These are phyloP conservation scores for Flexamia atlantica DNA, from an alignment of 2,888 invertebrate species.

Conservation along the genomic window DNA sequence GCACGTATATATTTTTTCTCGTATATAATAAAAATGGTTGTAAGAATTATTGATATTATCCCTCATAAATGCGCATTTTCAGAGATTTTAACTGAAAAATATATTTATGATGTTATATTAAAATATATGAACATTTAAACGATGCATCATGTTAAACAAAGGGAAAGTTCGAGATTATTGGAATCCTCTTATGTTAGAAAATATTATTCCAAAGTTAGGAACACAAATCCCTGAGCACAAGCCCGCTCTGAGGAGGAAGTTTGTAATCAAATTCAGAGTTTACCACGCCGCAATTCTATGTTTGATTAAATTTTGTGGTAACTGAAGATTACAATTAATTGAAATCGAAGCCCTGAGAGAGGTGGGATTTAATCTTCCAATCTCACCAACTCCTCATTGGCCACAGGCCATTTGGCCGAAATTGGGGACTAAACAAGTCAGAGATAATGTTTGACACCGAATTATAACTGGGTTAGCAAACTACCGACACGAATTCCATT, in stretches of 20 bases:
- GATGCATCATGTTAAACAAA: background rate
- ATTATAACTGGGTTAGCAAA: background rate
- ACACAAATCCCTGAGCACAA: slow-evolving; percentile 12
- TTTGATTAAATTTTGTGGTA: slow-evolving; percentile 5
- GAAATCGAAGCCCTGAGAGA: background rate
- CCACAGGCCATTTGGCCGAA: slow-evolving; percentile 7
- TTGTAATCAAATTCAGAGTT: slow-evolving; percentile 25
- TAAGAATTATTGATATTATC: no score
- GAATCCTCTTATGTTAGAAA: slow-evolving; percentile 14
- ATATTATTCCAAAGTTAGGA: slow-evolving; percentile 7
- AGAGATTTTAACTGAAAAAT: no score
- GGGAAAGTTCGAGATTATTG: background rate
- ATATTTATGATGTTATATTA: no score
- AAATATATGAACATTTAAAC: no score
- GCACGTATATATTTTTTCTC: no score
- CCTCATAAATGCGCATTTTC: no score
- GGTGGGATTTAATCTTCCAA: background rate
- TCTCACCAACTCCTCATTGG: background rate
- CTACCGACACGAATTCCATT: background rate
- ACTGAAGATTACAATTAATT: background rate
- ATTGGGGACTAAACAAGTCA: background rate
- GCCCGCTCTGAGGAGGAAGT: background rate
- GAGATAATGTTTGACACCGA: background rate
- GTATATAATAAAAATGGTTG: no score
- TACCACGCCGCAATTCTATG: background rate